Base-by-base conservation (phyloP, 2,888 invertebrate species). In the Drosophila anomelani region DNA sequence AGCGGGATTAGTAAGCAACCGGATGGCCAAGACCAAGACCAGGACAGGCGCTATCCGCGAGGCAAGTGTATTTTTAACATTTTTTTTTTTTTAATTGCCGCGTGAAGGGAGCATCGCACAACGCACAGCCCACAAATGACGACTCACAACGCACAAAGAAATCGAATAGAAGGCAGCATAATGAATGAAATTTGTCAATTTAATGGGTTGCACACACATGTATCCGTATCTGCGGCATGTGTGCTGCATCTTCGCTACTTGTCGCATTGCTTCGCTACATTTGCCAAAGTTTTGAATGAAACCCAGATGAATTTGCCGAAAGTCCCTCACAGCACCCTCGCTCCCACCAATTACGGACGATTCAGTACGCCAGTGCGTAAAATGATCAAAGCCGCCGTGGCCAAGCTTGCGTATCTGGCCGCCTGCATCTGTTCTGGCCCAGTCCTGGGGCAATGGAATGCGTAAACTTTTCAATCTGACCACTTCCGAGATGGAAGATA, bases 151-250 rank as follows among this genome's bases (percentile, higher is more conserved):
- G 69, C 70, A 72, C 64, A 57, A 67, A 68, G 26, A 79, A 79
- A 82, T 74, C 70, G 60, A 58, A 85, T 69, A 74, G 58, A 66
- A 66, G 39, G 69, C 67, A 66, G 41, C 75, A 57, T 66, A 88
- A 88, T 89, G 83, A 84, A 84, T 84, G 83, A 84, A 85, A 84
- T 84, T 84, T 88, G 84, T 84, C 90, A 89, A 88, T 76, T 88
- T 84, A 88, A 89, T 85, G 83, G 80, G 71, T 61, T 51, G 68
- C 67, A 36, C 29, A 47, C 43, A 56, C 55, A 54, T 61, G 39
- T 47, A 67, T 67, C 68, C 57, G 43, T 34, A 66, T 75, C 51
- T 29, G 53, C 36, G 12, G 46, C 29, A 15, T 60, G 23, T 12
- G 29, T 13, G 34, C n/a, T 29, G 43, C 63, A 12, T 13, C 29